Conservation (phyloP, 2,797 vertebrate genomes). For the Gymnothorax javanicus region DNA sequence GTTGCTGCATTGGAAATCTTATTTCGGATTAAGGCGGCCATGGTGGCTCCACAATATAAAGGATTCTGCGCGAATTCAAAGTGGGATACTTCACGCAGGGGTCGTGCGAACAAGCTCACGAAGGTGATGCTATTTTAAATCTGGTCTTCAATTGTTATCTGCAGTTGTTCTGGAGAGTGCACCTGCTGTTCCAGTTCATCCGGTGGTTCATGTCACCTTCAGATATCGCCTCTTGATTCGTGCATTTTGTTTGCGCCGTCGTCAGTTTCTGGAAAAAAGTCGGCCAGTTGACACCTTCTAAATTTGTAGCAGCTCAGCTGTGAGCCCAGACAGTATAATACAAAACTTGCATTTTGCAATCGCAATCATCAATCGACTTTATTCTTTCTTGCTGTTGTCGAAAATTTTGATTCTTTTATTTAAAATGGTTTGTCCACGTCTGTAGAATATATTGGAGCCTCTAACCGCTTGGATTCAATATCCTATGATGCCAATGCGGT, state of each 20-base stretch:
- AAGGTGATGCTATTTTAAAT: conserved; percentile 34
- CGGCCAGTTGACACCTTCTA: neutral
- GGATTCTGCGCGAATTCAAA: neutral
- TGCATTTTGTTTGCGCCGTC: conserved; percentile 67
- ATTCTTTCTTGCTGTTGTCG: conserved; percentile 42
- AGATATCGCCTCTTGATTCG: conserved; percentile 66
- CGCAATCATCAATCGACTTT: conserved; percentile 3
- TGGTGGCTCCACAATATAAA: conserved; percentile 56
- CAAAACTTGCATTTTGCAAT: neutral
- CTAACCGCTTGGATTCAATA: conserved; percentile 63
- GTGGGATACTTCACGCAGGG: conserved; percentile 42
- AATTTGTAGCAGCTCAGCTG: neutral
- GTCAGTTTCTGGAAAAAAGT: conserved; percentile 38
- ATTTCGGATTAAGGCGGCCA: conserved; percentile 94
- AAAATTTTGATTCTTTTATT: conserved; percentile 47
- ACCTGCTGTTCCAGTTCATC: conserved; percentile 65
- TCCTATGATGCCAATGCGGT: conserved; percentile 82
- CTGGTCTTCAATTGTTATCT: conserved; percentile 81
- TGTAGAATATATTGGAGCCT: conserved; percentile 41
- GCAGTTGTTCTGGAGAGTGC: conserved; percentile 69
- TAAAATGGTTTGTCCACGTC: neutral
- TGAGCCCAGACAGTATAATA: neutral
- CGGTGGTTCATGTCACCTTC: conserved; percentile 90
- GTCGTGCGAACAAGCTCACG: conserved; percentile 35
- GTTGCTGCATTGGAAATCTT: conserved; percentile 95